phyloP scores from a whole-genome alignment of 2,888 invertebrate genomes.

The Ryuthela nishihirai region DNA sequence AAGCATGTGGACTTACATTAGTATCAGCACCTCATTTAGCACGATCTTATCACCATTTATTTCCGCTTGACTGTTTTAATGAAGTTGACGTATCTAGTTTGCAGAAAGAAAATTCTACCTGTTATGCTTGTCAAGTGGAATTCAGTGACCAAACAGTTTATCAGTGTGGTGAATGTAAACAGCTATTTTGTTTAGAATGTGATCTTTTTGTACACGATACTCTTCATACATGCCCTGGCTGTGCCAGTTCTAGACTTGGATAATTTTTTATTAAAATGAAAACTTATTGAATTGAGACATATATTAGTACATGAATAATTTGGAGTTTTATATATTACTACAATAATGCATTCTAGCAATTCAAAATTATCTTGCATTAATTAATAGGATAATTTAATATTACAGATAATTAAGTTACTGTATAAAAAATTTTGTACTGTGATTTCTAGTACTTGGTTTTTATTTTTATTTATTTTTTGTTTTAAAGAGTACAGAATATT shows the following conservation, averaged over 20 bases:
- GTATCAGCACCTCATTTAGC: slow-evolving; percentile 98
- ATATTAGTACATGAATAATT: too few relatives aligned
- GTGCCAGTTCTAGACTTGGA: slow-evolving; percentile 60
- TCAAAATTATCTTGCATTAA: too few relatives aligned
- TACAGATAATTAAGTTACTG: too few relatives aligned
- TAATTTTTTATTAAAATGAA: too few relatives aligned
- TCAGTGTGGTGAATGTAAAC: slow-evolving; percentile 71
- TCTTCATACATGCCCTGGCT: slow-evolving; percentile 94
- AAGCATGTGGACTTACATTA: slow-evolving; percentile 86
- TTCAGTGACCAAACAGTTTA: slow-evolving; percentile 57
- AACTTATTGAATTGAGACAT: too few relatives aligned
- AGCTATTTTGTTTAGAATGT: slow-evolving; percentile 89
- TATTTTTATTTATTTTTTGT: too few relatives aligned
- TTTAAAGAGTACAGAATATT: too few relatives aligned
- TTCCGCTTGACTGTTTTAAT: slow-evolving; percentile 80
- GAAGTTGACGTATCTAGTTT: slow-evolving; percentile 67
- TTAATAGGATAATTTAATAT: too few relatives aligned
- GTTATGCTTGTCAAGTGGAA: slow-evolving; percentile 46
- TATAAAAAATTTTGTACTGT: too few relatives aligned
- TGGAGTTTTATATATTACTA: too few relatives aligned
- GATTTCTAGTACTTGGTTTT: too few relatives aligned
- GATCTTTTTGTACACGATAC: slow-evolving; percentile 91
- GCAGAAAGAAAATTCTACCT: slow-evolving; percentile 24
- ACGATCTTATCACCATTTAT: slow-evolving; percentile 94
- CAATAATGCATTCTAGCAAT: too few relatives aligned